Evolutionary conservation across 2,113 vertebrate species (phyloP).

Genomic region (Rhabdomys dilectus): DNA sequence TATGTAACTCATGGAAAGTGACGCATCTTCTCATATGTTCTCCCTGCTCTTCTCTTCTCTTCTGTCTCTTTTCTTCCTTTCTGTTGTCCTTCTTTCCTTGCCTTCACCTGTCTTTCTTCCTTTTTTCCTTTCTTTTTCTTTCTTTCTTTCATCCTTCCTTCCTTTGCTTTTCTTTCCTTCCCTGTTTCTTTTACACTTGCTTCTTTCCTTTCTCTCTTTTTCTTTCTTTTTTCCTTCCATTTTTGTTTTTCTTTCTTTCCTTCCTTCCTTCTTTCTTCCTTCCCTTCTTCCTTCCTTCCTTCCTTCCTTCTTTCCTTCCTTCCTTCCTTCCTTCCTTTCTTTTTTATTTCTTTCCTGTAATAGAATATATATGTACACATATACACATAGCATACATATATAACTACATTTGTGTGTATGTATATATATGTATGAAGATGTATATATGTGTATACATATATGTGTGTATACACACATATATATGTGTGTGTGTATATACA

Average conservation of each 20-base stretch:
- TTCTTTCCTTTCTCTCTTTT: not conserved
- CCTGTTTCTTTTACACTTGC: not conserved
- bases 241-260: not conserved
- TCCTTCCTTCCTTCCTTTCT: not conserved
- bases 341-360: not conserved
- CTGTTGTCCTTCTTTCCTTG: not conserved
- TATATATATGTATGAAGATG: not conserved
- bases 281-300: fast-evolving
- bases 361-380: not conserved
- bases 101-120: too few species aligned
- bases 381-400: too few species aligned
- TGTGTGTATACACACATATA: not conserved
- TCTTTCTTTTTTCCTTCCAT: not conserved
- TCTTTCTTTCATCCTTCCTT: not conserved
- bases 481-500: not conserved
- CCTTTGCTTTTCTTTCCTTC: not conserved
- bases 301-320: not conserved
- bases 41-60: too few species aligned
- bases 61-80: too few species aligned
- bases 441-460: not conserved
- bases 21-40: not conserved
- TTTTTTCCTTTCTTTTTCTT: not conserved
- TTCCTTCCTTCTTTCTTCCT: not conserved
- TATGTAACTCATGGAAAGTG: not conserved
- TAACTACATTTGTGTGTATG: not conserved